phyloP scores from a whole-genome alignment of 2,797 vertebrate genomes.

The Ispidina lecontei region DNA sequence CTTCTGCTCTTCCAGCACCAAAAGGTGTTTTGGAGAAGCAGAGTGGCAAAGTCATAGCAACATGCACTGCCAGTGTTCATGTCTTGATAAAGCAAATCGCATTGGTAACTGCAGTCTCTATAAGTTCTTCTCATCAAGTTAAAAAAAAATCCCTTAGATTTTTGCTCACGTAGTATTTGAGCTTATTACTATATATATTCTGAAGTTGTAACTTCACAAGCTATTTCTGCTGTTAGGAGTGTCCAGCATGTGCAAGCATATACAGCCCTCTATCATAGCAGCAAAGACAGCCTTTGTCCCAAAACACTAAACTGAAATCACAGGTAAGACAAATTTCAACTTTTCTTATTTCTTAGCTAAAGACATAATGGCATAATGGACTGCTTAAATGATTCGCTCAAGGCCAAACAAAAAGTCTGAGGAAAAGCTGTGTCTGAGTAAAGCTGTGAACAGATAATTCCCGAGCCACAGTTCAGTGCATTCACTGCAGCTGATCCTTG shows the following conservation, averaged over 20 bases:
- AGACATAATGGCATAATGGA: not conserved
- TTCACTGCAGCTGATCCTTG: not conserved
- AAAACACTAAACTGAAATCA: not conserved
- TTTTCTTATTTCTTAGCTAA: not conserved
- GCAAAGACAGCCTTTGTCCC: not conserved
- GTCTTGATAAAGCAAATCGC: not conserved
- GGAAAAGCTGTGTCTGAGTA: not conserved
- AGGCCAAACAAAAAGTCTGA: not conserved
- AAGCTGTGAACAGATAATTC: not conserved
- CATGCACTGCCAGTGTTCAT: not conserved
- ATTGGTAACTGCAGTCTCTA: not conserved
- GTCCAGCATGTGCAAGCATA: not conserved
- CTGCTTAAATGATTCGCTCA: not conserved
- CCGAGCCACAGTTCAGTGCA: not conserved
- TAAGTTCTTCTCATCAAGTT: not conserved
- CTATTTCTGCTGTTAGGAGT: not conserved
- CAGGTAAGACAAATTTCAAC: not conserved
- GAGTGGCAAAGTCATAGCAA: not conserved
- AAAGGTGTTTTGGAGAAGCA: not conserved
- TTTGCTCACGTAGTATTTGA: constrained; percentile 12
- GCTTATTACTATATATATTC: constrained; percentile 48
- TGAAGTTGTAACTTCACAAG: not conserved
- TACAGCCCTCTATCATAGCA: not conserved
- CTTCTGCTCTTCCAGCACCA: not conserved
- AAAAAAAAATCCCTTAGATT: not conserved